Conservation (phyloP, 2,797 vertebrate genomes). For the Streptopelia turtur region DNA sequence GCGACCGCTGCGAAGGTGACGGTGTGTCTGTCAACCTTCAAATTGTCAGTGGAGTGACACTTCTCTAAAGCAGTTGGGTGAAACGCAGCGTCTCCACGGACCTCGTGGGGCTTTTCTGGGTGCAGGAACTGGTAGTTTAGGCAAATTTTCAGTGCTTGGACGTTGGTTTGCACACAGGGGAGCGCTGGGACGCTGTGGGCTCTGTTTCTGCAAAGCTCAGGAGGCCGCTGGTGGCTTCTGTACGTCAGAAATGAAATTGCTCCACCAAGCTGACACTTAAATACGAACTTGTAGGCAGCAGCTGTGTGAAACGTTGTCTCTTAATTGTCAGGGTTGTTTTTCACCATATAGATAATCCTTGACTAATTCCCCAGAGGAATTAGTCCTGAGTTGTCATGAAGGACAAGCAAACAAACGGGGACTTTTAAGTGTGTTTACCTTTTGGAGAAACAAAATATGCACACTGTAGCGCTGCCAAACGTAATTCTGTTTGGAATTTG, state of each 20-base stretch:
- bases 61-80: not conserved
- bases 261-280: not conserved
- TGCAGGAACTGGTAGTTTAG: not conserved
- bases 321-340: not conserved
- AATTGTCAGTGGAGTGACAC: not conserved
- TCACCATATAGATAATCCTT: not conserved
- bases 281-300: not conserved
- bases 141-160: not conserved
- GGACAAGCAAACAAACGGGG: not conserved
- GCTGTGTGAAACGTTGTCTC: not conserved
- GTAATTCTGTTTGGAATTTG: not conserved
- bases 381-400: not conserved
- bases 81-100: too few relatives aligned
- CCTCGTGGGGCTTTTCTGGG: rapidly evolving
- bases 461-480: not conserved
- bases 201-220: not conserved
- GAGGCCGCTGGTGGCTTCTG: not conserved
- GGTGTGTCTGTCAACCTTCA: not conserved
- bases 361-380: not conserved
- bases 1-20: rapidly evolving
- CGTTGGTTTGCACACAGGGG: rapidly evolving
- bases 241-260: not conserved
- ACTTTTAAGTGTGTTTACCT: not conserved
- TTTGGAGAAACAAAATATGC: not conserved
- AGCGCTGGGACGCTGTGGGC: rapidly evolving